Evolutionary conservation across 2,113 vertebrate genomes (phyloP).

Genomic region (Perccottus glenii): DNA sequence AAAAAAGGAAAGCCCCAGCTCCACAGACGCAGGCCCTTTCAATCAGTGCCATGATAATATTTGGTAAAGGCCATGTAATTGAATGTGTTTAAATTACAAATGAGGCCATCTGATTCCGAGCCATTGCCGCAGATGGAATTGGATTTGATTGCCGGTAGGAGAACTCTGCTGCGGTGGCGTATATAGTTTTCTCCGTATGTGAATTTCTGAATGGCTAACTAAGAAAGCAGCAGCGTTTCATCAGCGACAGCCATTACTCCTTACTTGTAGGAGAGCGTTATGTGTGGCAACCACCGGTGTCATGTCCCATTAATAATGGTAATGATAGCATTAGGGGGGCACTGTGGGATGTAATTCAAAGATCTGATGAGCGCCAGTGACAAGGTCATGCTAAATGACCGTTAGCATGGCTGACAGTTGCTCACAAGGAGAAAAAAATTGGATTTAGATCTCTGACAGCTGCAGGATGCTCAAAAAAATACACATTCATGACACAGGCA

Average conservation of each 20-base stretch:
- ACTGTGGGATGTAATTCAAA: conserved; percentile 65
- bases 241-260: conserved; percentile 62
- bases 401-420: conserved; percentile 45
- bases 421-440: conserved; percentile 39
- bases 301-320: conserved; percentile 78
- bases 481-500: background rate
- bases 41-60: conserved; percentile 53
- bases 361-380: conserved; percentile 62
- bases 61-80: conserved; percentile 47
- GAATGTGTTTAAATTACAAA: conserved; percentile 47
- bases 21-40: conserved; percentile 44
- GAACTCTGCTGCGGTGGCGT: conserved; percentile 8
- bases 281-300: conserved; percentile 71
- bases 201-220: conserved; percentile 54
- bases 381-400: conserved; percentile 71
- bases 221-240: conserved; percentile 48
- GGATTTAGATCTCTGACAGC: conserved; percentile 23
- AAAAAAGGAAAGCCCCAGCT: conserved; percentile 27
- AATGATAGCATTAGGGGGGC: conserved; percentile 70
- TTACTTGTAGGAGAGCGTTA: conserved; percentile 49
- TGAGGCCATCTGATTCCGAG: conserved; percentile 47
- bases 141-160: conserved; percentile 50
- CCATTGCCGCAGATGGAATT: conserved; percentile 47
- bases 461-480: background rate
- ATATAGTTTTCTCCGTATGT: conserved; percentile 30